Evolutionary conservation across 1,140 invertebrate genomes (phyloP), one percentile per base, ranked within the genome.

Genomic region (Eriosoma lanigerum): DNA sequence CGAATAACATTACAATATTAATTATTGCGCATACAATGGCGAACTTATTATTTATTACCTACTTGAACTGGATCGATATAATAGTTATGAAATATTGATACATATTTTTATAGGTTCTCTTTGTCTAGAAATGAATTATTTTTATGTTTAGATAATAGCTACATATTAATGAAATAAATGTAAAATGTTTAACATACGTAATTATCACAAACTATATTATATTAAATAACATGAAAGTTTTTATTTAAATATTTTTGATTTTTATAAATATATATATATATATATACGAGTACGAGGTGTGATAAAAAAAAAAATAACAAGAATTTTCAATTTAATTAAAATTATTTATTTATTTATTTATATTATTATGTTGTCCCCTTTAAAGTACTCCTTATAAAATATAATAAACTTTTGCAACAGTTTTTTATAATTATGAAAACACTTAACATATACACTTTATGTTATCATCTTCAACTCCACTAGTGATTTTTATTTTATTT

Each of bases 11-110:
- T 21, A 8, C 48, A 21, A n/a, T 44, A n/a, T n/a, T 19, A 21
- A 9, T 44, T n/a, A 66, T 66, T 44, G 32, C 62, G n/a, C 62
- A 19, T 44, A 66, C 62, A 66, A 66, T 44, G 32, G 62, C n/a
- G 32, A 66, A 66, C 62, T 44, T n/a, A n/a, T n/a, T n/a, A 19
- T 13, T 5, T 9, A 21, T 44, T 32, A n/a, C 29, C 62, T 32
- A 66, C 62, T 66, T 32, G n/a, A 44, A n/a, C 19, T 21, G 12
- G 44, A 12, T 66, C 44, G 10, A 66, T 44, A 66, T n/a, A 66
- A 66, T 32, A 19, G n/a, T 66, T 66, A 66, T 44, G 62, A 21
- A 64, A 64, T 38, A 29, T 38, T 38, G 26, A 19, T 32, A 29
- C 58, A 60, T 26, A 56, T 21, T 54, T 60, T 29, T 19, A 60